Conservation (phyloP, 2,113 vertebrate species). For the Macquaria australasica region DNA sequence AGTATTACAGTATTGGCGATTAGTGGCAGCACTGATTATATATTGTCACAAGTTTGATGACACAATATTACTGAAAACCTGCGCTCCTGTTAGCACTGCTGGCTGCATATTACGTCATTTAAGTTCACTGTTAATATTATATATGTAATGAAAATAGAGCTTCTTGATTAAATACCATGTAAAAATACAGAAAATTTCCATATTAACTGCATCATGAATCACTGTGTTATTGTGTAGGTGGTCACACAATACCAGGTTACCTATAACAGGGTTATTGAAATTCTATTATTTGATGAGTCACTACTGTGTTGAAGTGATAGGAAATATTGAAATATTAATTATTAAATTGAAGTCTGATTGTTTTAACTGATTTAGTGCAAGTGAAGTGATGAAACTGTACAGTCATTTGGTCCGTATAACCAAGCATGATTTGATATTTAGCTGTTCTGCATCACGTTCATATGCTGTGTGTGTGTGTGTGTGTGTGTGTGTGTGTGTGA, state of each 20-base stretch:
- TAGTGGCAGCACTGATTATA: too few relatives aligned
- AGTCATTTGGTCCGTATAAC: not conserved
- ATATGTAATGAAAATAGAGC: not conserved
- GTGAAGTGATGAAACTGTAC: not conserved
- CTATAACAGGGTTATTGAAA: slow-evolving; percentile 4
- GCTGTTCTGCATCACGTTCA: not conserved
- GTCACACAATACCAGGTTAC: not conserved
- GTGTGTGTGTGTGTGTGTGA: not conserved
- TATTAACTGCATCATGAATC: not conserved
- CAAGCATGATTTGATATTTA: not conserved
- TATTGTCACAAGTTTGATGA: not conserved
- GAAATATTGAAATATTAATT: not conserved
- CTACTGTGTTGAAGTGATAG: not conserved
- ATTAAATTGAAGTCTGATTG: not conserved
- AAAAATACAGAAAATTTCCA: not conserved
- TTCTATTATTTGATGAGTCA: slow-evolving; percentile 13
- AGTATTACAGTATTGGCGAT: too few relatives aligned
- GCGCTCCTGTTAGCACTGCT: not conserved
- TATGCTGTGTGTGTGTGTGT: not conserved
- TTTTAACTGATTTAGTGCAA: not conserved
- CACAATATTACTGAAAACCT: not conserved
- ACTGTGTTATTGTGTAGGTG: not conserved
- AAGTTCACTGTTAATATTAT: too few relatives aligned
- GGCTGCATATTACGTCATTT: too few relatives aligned
- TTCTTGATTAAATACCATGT: not conserved